Evolutionary conservation across 2,888 invertebrate genomes (phyloP).

Genomic region (Athalia circularis): DNA sequence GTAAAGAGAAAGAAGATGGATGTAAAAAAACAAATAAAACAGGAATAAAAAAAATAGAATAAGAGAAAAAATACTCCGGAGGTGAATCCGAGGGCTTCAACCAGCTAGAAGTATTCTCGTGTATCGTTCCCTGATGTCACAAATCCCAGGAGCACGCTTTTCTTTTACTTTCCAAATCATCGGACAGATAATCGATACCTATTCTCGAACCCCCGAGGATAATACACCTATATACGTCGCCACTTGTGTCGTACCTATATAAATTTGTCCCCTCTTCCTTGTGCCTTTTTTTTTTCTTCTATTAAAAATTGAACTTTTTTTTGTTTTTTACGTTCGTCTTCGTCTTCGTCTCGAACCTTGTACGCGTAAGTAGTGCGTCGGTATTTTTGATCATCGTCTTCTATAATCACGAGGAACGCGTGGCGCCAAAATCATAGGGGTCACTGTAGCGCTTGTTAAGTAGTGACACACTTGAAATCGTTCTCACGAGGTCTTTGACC

Average conservation of each 20-base stretch:
- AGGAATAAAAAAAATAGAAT: background rate
- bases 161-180: slow-evolving; percentile 72
- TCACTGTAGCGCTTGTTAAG: background rate
- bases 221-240: too few species aligned
- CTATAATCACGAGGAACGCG: background rate
- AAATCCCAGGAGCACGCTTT: slow-evolving; percentile 68
- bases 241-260: too few species aligned
- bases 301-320: too few species aligned
- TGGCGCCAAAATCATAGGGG: slow-evolving; percentile 42
- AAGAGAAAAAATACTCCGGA: background rate
- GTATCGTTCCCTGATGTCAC: slow-evolving; percentile 29
- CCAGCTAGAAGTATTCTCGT: slow-evolving; percentile 36
- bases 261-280: too few species aligned
- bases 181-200: slow-evolving; percentile 72
- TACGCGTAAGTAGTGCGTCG: background rate
- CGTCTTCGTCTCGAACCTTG: background rate
- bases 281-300: too few species aligned
- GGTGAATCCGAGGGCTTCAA: background rate
- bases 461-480: background rate
- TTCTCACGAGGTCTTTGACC: slow-evolving; percentile 33
- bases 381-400: background rate
- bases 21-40: too few species aligned
- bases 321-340: too few species aligned
- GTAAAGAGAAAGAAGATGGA: too few species aligned
- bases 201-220: slow-evolving; percentile 47